These are phyloP conservation scores for Hirundichthys speculiger DNA, from an alignment of 2,113 vertebrate genomes.

Conservation along the genomic window DNA sequence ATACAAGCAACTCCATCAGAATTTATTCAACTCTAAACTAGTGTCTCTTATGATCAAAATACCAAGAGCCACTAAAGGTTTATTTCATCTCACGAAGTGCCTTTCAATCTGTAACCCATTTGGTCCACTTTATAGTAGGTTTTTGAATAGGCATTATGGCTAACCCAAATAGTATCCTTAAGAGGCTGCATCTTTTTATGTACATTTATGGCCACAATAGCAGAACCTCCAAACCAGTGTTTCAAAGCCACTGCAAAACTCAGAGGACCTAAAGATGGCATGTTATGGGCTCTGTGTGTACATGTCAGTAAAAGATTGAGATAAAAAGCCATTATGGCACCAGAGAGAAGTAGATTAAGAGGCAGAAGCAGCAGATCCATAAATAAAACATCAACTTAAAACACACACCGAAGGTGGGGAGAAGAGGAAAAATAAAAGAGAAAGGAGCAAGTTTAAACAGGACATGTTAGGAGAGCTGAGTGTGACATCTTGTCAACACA, in stretches of 20 bases:
- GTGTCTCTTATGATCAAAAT: slow-evolving; percentile 18
- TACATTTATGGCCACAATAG: slow-evolving; percentile 25
- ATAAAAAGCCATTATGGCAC: slow-evolving; percentile 66
- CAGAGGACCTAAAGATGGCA: slow-evolving; percentile 35
- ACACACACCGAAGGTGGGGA: too few relatives aligned
- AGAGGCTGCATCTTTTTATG: slow-evolving; percentile 1
- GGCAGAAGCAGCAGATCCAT: slow-evolving; percentile 44
- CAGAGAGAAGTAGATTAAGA: slow-evolving; percentile 49
- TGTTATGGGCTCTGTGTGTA: slow-evolving; percentile 24
- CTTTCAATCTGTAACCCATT: slow-evolving; percentile 48
- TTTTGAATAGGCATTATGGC: slow-evolving; percentile 36
- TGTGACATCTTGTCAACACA: neutral
- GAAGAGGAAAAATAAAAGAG: slow-evolving; percentile 1
- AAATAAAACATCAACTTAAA: slow-evolving; percentile 65
- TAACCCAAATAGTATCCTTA: slow-evolving; percentile 7
- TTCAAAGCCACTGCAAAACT: slow-evolving; percentile 44
- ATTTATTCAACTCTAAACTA: slow-evolving; percentile 11
- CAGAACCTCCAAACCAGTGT: slow-evolving; percentile 38
- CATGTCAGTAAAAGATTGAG: slow-evolving; percentile 14
- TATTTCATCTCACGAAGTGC: slow-evolving; percentile 6
- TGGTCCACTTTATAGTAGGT: slow-evolving; percentile 67
- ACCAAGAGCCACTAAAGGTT: slow-evolving; percentile 1
- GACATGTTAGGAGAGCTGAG: slow-evolving; percentile 28
- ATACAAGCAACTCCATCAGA: slow-evolving; percentile 26
- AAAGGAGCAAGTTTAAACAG: slow-evolving; percentile 47